Base-by-base conservation (phyloP, 2,113 vertebrate genomes). In the Xiphophorus hellerii region DNA sequence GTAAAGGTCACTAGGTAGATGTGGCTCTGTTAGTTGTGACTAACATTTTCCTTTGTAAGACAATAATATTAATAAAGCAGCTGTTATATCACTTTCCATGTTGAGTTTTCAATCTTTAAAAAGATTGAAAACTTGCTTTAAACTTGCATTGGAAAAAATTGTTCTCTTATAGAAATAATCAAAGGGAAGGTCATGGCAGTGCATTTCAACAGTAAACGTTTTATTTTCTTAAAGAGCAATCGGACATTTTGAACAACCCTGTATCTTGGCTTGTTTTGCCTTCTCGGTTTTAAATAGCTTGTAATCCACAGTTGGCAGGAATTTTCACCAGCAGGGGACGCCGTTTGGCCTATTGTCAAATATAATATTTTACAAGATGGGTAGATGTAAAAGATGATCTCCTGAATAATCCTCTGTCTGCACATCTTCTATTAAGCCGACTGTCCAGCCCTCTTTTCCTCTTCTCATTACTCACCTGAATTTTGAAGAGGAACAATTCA, bases 321-420 rank as follows among this genome's bases (percentile, higher is more conserved):
- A 6, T 13, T 66, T 31, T 65, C 22, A 8, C 88, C 88, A 91
- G 80, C 84, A 90, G 90, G 81, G 80, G 82, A 81, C 75, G 88
- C 25, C 84, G 83, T 88, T 83, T 58, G 67, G 85, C 82, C 65
- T 63, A 75, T 68, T 76, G 77, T 78, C 77, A 85, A 51, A 54
- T 9, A 10, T 62, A 62, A 37, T 48, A 73, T 66, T 58, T 60
- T 61, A 39, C 30, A 35, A 64, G 58, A 77, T 62, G 77, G 28
- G 69, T 74, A 69, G 65, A 74, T 42, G 13, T 80, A 30, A 30
- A 30, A 82, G 65, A 33, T 64, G 27, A 66, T 42, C 22, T 66
- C 30, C 64, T 69, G 33, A 80, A 77, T 73, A 80, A 81, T 61
- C 62, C 13, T 69, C 7, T 76, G 27, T 84, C 69, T 72, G 11